Base-by-base conservation (phyloP, 1,140 invertebrate species). In the Dinoponera quadriceps region DNA sequence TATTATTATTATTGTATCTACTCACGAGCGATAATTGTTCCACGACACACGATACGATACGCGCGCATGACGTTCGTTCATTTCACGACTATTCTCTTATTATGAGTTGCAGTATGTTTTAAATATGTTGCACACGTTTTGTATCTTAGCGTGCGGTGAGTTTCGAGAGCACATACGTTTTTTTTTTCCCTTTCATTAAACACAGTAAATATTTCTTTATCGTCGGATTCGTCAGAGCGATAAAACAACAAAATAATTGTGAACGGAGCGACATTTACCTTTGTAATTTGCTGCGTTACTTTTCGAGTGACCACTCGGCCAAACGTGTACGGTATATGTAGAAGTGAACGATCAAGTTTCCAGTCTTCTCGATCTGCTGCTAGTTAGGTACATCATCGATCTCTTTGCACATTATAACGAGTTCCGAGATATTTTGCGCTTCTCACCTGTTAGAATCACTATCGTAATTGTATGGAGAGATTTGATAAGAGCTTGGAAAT, bases 251-350 rank as follows among this genome's bases (percentile, higher is more conserved):
- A 65, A 5, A 3, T 65, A 22, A 77, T 9, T 7, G 16, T 29
- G 29, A 16, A 13, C 62, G n/a, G 29, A 44, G 38, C 38, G 38
- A 68, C 22, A 49, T 62, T 74, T 75, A 18, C 29, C 20, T 20
- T 11, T 18, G 16, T 38, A 5, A 72, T 14, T 75, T 66, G 54
- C 4, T 20, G 54, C 63, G 22, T 44, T 44, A 44, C 0, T 57
- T 77, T 25, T 29, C 11, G 9, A 55, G 16, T 51, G 27, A 65
- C 13, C 33, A 60, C n/a, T 66, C 55, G 22, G 65, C 75, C 65
- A 80, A 80, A 80, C 71, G 20, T 25, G 14, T 80, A 71, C 29
- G 38, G 20, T 55, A 5, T 54, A 51, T 51, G n/a, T 3, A 80
- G 25, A 66, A 44, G 9, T 78, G 57, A 11, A 18, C 57, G 13